Evolutionary conservation across 2,797 vertebrate species (phyloP).

Genomic region (Trematomus bernacchii): DNA sequence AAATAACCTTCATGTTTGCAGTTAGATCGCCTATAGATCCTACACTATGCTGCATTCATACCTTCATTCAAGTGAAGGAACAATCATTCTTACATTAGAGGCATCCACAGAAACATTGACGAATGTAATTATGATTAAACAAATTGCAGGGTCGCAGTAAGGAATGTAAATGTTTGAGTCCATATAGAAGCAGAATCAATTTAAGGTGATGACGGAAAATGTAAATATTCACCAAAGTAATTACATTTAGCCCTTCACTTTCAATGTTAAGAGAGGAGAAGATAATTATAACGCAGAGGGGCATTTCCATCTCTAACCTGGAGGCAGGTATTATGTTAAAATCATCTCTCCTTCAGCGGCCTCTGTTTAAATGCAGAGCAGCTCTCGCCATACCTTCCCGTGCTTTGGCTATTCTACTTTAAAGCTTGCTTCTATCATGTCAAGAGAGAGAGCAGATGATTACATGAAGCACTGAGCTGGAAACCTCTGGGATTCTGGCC

Average conservation of each 20-base stretch:
- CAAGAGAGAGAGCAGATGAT: slow-evolving; percentile 55
- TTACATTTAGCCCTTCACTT: slow-evolving; percentile 15
- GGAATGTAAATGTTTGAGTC: neutral
- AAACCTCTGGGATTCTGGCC: slow-evolving; percentile 71
- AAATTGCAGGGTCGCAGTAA: neutral
- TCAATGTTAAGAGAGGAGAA: slow-evolving; percentile 21
- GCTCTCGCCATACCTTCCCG: slow-evolving; percentile 40
- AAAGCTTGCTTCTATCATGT: slow-evolving; percentile 57
- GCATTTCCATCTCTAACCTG: slow-evolving; percentile 40
- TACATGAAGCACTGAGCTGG: slow-evolving; percentile 63
- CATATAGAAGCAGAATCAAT: neutral
- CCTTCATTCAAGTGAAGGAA: neutral
- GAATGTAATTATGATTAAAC: neutral
- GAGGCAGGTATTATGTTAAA: slow-evolving; percentile 38
- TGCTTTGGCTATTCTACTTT: slow-evolving; percentile 46
- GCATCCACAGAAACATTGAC: too few species aligned
- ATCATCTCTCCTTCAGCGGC: slow-evolving; percentile 33
- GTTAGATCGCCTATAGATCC: neutral
- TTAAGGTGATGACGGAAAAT: slow-evolving; percentile 26
- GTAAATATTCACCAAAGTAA: slow-evolving; percentile 43
- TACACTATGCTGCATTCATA: slow-evolving; percentile 4
- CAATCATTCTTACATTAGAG: neutral
- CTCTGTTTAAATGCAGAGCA: slow-evolving; percentile 45
- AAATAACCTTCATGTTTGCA: slow-evolving; percentile 14
- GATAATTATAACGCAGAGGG: slow-evolving; percentile 34